Evolutionary conservation across 2,797 vertebrate species (phyloP).

Genomic region (Gastrophryne carolinensis): DNA sequence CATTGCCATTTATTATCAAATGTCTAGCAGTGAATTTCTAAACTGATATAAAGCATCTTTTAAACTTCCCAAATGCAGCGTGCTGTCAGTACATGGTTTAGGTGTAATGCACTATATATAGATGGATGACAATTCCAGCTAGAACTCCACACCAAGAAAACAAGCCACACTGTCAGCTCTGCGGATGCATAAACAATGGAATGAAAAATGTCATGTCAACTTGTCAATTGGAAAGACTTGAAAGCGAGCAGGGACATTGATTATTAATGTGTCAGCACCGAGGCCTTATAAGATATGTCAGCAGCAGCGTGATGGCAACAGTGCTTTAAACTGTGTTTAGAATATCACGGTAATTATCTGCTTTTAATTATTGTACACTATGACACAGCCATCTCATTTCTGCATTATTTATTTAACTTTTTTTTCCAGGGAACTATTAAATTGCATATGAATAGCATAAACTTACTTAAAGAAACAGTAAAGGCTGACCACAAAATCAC

Average conservation of each 20-base stretch:
- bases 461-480: too few relatives aligned
- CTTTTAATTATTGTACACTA: not conserved
- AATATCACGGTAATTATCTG: not conserved
- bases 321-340: not conserved
- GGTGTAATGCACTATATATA: not conserved
- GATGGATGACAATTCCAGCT: not conserved
- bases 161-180: slow-evolving; percentile 7
- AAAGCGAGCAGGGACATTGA: slow-evolving; percentile 24
- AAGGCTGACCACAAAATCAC: too few relatives aligned
- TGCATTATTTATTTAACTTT: too few relatives aligned
- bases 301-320: not conserved
- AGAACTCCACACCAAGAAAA: not conserved
- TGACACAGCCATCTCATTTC: too few relatives aligned
- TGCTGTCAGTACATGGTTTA: not conserved
- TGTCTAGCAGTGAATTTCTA: not conserved
- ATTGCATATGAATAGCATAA: too few relatives aligned
- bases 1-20: not conserved
- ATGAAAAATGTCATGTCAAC: slow-evolving; percentile 11
- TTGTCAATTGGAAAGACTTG: slow-evolving; percentile 22
- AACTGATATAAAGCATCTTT: not conserved
- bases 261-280: slow-evolving; percentile 38
- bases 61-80: not conserved
- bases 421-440: too few relatives aligned
- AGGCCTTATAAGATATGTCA: not conserved
- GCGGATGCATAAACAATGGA: slow-evolving; percentile 37